Evolutionary conservation across 2,797 vertebrate species (phyloP).

Genomic region (Cottoperca gobio): DNA sequence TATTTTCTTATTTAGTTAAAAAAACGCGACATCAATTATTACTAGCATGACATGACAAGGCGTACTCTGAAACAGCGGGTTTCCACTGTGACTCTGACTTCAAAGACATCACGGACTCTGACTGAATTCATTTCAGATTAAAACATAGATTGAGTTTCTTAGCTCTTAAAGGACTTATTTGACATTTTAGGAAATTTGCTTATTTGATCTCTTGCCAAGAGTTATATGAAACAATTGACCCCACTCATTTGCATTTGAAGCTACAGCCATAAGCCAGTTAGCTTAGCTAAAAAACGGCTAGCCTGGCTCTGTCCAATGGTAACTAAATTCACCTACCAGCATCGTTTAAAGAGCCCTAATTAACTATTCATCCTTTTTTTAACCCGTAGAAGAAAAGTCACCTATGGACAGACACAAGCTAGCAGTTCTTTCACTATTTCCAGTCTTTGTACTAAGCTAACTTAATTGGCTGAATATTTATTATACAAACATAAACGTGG

Average conservation of each 20-base stretch:
- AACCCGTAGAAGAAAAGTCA: not conserved
- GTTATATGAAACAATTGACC: not conserved
- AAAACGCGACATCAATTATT: not conserved
- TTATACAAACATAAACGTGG: not conserved
- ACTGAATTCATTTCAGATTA: not conserved
- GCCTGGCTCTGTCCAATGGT: not conserved
- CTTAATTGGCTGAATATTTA: not conserved
- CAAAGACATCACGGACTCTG: not conserved
- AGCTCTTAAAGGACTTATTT: not conserved
- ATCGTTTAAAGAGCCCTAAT: not conserved
- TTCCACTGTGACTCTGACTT: not conserved
- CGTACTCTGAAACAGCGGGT: not conserved
- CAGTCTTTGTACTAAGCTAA: not conserved
- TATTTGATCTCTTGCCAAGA: not conserved
- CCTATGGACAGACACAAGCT: not conserved
- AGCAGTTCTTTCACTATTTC: not conserved
- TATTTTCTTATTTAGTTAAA: not conserved
- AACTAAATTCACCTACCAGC: not conserved
- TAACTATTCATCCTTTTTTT: not conserved
- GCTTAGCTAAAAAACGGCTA: not conserved
- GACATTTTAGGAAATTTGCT: not conserved
- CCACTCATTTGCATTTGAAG: not conserved
- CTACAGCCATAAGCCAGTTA: not conserved
- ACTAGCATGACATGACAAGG: not conserved
- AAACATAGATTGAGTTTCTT: not conserved